Conservation (phyloP, 2,888 invertebrate genomes). For the Sabellastarte sp. region DNA sequence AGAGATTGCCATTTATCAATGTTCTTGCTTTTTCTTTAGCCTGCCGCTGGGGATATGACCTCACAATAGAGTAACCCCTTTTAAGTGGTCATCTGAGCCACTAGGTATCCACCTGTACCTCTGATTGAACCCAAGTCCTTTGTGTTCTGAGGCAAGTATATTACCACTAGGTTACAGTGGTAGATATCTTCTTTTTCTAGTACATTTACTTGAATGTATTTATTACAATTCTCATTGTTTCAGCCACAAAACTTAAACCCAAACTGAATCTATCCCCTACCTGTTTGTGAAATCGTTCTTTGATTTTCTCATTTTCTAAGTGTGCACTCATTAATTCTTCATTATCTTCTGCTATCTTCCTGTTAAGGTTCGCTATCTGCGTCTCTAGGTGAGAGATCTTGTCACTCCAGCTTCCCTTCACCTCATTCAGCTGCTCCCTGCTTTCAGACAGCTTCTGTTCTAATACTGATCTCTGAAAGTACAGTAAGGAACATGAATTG, state of each 20-base stretch:
- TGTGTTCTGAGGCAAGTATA: no score
- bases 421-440: slow-evolving; percentile 81
- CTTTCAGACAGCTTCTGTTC: slow-evolving; percentile 81
- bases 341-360: slow-evolving; percentile 65
- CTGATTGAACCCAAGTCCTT: no score
- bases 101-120: no score
- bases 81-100: no score
- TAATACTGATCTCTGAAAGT: slow-evolving; percentile 57
- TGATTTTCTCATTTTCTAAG: neutral
- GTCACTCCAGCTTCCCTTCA: slow-evolving; percentile 88
- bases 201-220: no score
- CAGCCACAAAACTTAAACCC: neutral
- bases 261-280: neutral
- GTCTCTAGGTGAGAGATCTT: slow-evolving; percentile 85
- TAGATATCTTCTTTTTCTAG: no score
- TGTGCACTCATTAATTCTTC: slow-evolving; percentile 64
- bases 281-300: slow-evolving; percentile 23
- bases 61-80: no score
- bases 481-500: neutral
- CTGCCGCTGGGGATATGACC: no score
- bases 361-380: slow-evolving; percentile 63
- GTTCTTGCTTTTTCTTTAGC: no score
- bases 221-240: no score
- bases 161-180: no score
- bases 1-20: no score